Conservation (phyloP, 1,140 invertebrate genomes). For the Ditylenchus dipsaci region DNA sequence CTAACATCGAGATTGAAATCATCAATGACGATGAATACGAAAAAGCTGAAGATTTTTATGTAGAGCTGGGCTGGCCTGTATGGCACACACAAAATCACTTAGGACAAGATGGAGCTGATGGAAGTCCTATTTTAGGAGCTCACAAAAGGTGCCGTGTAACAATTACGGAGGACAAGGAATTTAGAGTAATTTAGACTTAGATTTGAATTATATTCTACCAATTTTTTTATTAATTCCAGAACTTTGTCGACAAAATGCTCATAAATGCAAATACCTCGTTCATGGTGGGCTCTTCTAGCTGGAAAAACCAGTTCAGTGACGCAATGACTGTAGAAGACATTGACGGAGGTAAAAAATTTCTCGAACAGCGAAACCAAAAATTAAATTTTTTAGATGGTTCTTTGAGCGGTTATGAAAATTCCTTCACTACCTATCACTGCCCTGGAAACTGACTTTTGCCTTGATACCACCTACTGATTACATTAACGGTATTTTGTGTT, state of each 20-base stretch:
- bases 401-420: constrained; percentile 66
- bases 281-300: constrained; percentile 87
- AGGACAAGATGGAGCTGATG: constrained; percentile 78
- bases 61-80: constrained; percentile 78
- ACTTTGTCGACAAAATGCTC: constrained; percentile 90
- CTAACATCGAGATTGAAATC: constrained; percentile 71
- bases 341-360: constrained; percentile 29
- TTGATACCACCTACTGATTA: constrained; percentile 88
- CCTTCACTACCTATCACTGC: constrained; percentile 89
- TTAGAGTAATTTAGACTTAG: constrained; percentile 71
- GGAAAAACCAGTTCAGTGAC: constrained; percentile 95
- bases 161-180: constrained; percentile 94
- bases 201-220: too few relatives aligned
- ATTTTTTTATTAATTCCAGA: constrained; percentile 62
- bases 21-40: constrained; percentile 89
- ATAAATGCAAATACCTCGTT: constrained; percentile 87
- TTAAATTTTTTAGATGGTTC: constrained; percentile 22
- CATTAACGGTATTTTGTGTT: constrained; percentile 34
- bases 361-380: neutral
- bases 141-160: constrained; percentile 75
- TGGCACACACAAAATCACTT: constrained; percentile 63
- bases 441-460: constrained; percentile 96
- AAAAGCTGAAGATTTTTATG: constrained; percentile 80
- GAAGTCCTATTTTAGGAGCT: constrained; percentile 80
- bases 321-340: constrained; percentile 66